Conservation (phyloP, 2,888 invertebrate genomes). For the Horisme vitalbata region DNA sequence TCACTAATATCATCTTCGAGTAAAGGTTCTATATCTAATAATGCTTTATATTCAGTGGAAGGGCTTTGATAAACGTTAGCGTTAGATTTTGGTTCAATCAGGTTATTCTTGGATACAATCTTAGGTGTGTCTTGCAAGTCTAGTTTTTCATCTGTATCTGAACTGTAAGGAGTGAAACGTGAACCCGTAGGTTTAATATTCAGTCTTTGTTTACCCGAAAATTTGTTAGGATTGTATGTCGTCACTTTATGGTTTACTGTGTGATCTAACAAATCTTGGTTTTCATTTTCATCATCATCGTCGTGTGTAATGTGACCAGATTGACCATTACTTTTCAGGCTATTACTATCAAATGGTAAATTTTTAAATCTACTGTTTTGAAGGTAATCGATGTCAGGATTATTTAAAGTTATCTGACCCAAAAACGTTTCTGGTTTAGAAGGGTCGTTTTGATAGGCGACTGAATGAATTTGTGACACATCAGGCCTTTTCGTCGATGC, state of each 20-base stretch:
- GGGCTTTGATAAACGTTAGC: slow-evolving; percentile 51
- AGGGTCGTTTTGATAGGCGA: slow-evolving; percentile 82
- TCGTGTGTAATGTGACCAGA: slow-evolving; percentile 67
- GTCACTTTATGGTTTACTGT: slow-evolving; percentile 60
- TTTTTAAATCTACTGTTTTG: slow-evolving; percentile 74
- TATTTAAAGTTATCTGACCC: slow-evolving; percentile 84
- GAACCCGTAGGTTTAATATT: slow-evolving; percentile 59
- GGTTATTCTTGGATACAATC: slow-evolving; percentile 44
- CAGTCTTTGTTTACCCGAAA: slow-evolving; percentile 63
- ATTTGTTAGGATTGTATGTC: slow-evolving; percentile 73
- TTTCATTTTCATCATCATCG: slow-evolving; percentile 69
- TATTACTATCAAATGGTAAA: slow-evolving; percentile 73
- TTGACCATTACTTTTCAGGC: slow-evolving; percentile 71
- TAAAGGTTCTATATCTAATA: slow-evolving; percentile 81
- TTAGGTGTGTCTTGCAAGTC: slow-evolving; percentile 45
- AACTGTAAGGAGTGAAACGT: slow-evolving; percentile 55
- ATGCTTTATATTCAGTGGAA: slow-evolving; percentile 75
- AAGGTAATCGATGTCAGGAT: slow-evolving; percentile 79
- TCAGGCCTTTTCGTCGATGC: slow-evolving; percentile 82
- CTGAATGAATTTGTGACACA: slow-evolving; percentile 80
- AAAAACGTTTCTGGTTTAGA: slow-evolving; percentile 85
- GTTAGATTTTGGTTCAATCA: slow-evolving; percentile 47
- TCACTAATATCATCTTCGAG: slow-evolving; percentile 83
- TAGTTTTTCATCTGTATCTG: slow-evolving; percentile 45
- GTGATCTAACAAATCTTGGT: slow-evolving; percentile 70